A percentile compares a stretch with the other conserved stretches of the same genome.
These are phyloP conservation scores for Acyrthosiphon pisum DNA, from an alignment of 1,140 invertebrate species.

Conservation along the genomic window DNA sequence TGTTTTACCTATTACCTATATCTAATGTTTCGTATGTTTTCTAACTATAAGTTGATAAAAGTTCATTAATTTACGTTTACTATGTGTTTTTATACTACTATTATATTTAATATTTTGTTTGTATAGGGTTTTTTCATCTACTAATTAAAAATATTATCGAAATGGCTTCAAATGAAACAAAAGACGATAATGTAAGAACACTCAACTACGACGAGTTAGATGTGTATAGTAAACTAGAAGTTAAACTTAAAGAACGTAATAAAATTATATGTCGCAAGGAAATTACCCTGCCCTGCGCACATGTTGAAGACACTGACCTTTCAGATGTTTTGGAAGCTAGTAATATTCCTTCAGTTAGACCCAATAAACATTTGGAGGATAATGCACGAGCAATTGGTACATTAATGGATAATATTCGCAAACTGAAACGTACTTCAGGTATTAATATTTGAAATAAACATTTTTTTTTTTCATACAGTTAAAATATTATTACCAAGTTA, in stretches of 20 bases:
- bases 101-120: background rate
- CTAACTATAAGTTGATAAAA: background rate
- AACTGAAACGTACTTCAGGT: constrained; percentile 37
- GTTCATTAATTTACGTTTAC: background rate
- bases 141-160: background rate
- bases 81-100: background rate
- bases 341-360: background rate
- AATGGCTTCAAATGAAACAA: background rate
- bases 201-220: background rate
- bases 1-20: too few species aligned
- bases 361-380: background rate
- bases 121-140: background rate
- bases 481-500: background rate
- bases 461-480: background rate
- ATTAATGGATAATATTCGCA: background rate
- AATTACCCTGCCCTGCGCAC: background rate
- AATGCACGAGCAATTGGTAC: background rate
- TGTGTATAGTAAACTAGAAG: background rate
- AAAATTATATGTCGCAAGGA: background rate
- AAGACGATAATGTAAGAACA: background rate
- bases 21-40: background rate
- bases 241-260: constrained; percentile 15
- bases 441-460: background rate
- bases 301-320: background rate
- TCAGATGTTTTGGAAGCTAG: background rate